Evolutionary conservation across 2,888 invertebrate genomes (phyloP).

Genomic region (Zhengitettix transpicula): DNA sequence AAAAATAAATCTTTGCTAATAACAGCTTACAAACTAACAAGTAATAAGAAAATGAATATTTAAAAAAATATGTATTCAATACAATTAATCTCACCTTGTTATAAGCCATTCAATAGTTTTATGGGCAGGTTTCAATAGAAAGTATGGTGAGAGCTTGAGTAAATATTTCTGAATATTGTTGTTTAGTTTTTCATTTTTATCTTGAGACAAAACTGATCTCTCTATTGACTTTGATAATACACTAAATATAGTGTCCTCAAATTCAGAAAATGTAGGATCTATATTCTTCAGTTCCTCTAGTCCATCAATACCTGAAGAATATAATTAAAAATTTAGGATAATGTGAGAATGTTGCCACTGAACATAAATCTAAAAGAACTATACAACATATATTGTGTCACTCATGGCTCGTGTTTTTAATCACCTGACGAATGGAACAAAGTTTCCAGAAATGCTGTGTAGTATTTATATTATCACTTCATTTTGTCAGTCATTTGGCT

Average conservation of each 20-base stretch:
- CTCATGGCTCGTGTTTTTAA: no score
- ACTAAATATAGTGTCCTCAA: conserved; percentile 60
- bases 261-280: conserved; percentile 54
- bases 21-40: not conserved
- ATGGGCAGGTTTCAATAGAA: conserved; percentile 66
- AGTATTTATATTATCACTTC: no score
- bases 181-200: conserved; percentile 61
- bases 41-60: not conserved
- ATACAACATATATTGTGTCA: no score
- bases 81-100: conserved; percentile 31
- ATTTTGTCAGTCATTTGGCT: no score
- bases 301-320: conserved; percentile 47
- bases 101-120: conserved; percentile 93
- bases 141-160: conserved; percentile 69
- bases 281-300: conserved; percentile 63
- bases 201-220: conserved; percentile 55
- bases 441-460: no score
- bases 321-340: not conserved
- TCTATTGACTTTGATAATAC: conserved; percentile 60
- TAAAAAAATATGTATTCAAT: not conserved
- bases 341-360: no score
- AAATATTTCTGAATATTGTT: conserved; percentile 62
- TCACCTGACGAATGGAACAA: no score
- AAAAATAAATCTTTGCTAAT: not conserved
- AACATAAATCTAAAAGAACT: no score